These are phyloP conservation scores for Pteromalus puparum DNA, from an alignment of 1,140 invertebrate genomes.

Conservation along the genomic window DNA sequence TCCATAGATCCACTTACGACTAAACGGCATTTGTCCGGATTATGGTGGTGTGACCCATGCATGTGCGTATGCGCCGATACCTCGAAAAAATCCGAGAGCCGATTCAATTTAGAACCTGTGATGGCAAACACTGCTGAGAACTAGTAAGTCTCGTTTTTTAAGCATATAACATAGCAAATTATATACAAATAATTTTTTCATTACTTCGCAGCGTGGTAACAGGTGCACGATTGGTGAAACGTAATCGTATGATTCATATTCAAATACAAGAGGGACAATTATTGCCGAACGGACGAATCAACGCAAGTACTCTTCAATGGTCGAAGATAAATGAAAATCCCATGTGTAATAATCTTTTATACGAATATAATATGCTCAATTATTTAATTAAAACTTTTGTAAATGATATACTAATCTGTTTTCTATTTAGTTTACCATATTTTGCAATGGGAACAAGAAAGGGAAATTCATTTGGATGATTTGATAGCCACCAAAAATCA, in stretches of 20 bases:
- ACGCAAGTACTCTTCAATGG: background rate
- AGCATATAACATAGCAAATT: background rate
- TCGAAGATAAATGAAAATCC: background rate
- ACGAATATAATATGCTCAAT: background rate
- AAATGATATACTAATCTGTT: background rate
- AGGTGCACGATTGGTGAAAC: background rate
- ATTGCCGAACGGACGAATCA: background rate
- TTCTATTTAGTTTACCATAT: background rate
- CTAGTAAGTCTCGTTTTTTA: background rate
- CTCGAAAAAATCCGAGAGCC: background rate
- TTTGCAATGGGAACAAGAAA: background rate
- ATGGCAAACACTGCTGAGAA: background rate
- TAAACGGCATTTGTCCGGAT: background rate
- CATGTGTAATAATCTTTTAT: background rate
- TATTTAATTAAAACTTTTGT: too few relatives aligned
- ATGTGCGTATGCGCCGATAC: background rate
- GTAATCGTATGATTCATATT: background rate
- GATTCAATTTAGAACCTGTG: background rate
- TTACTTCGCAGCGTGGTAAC: conserved; percentile 1
- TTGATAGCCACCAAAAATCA: background rate
- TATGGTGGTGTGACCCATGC: conserved; percentile 6
- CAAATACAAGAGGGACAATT: background rate
- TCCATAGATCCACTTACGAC: background rate
- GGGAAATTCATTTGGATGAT: conserved; percentile 26
- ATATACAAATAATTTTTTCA: background rate